phyloP scores from a whole-genome alignment of 2,113 vertebrate genomes.

The Abramis brama region DNA sequence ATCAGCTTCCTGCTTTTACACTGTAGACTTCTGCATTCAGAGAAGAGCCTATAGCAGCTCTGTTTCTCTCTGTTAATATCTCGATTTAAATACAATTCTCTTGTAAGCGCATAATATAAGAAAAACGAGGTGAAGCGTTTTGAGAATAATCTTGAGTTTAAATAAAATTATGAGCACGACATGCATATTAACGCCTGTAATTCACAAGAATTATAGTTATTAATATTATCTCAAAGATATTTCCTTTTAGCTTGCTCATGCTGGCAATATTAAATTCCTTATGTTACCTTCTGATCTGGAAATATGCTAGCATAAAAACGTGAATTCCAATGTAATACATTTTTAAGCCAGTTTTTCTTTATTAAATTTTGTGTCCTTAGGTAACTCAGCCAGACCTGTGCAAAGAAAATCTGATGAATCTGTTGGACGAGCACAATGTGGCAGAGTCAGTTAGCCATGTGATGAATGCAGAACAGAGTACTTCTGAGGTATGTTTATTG shows the following conservation, averaged over 20 bases:
- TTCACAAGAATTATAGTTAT: background rate
- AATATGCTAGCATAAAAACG: background rate
- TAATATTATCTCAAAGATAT: background rate
- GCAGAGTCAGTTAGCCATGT: constrained; percentile 13
- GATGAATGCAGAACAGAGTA: background rate
- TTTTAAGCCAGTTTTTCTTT: background rate
- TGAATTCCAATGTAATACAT: background rate
- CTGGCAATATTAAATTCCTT: background rate
- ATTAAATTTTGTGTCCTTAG: constrained; percentile 33
- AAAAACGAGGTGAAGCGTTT: background rate
- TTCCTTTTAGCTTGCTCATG: background rate
- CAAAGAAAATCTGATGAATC: constrained; percentile 34
- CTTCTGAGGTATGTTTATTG: constrained; percentile 39
- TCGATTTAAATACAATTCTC: constrained; percentile 1
- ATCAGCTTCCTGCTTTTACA: constrained; percentile 29
- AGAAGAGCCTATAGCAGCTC: background rate
- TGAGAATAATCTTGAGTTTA: constrained; percentile 9
- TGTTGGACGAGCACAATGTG: constrained; percentile 11
- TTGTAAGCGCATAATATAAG: background rate
- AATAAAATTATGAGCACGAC: background rate
- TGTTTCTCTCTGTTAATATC: background rate
- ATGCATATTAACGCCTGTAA: background rate
- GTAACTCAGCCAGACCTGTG: background rate
- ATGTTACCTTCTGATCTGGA: background rate
- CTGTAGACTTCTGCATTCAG: background rate